phyloP scores from a whole-genome alignment of 2,797 vertebrate genomes.

The Amniataba percoides region DNA sequence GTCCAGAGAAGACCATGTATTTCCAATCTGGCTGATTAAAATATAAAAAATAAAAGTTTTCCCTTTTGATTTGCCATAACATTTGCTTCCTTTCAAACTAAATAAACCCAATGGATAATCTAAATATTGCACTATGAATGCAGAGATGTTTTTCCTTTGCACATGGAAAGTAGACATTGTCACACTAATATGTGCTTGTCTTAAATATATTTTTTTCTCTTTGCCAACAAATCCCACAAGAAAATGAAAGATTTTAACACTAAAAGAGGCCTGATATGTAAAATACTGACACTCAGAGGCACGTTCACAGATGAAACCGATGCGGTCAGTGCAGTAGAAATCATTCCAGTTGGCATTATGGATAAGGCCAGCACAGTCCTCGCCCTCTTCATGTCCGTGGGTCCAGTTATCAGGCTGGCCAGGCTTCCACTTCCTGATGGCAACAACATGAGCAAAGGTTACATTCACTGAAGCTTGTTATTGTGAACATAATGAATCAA shows the following conservation, averaged over 20 bases:
- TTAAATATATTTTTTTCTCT: background rate
- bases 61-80: background rate
- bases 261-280: background rate
- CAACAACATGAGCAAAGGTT: conserved; percentile 24
- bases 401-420: conserved; percentile 99
- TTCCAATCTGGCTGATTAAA: background rate
- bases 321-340: conserved; percentile 94
- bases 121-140: background rate
- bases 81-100: background rate
- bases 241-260: background rate
- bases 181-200: background rate
- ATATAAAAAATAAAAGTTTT: background rate
- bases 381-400: conserved; percentile 89
- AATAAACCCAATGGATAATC: background rate
- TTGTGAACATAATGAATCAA: background rate
- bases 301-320: conserved; percentile 95
- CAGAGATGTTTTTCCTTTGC: background rate
- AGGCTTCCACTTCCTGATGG: conserved; percentile 93
- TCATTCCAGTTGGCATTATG: conserved; percentile 95
- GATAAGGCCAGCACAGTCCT: conserved; percentile 95
- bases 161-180: background rate
- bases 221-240: too few species aligned
- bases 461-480: background rate
- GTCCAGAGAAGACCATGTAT: background rate
- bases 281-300: conserved; percentile 84